Percentiles rank a stretch among this genome's conserved stretches.
phyloP scores from a whole-genome alignment of 2,113 vertebrate genomes.

The Micromys minutus region DNA sequence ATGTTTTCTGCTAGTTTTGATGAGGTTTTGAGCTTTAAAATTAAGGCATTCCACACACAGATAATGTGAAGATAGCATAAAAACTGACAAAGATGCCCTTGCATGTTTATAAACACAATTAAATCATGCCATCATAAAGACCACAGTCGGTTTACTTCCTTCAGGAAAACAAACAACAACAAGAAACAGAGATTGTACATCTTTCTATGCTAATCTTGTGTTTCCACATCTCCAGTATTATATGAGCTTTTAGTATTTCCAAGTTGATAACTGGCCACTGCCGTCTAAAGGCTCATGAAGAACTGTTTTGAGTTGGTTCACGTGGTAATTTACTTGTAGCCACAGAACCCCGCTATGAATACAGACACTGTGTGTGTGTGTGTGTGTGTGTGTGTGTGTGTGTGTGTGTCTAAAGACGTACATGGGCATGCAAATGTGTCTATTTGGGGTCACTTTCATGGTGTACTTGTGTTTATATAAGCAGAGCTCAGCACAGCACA shows the following conservation, averaged over 20 bases:
- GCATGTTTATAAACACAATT: background rate
- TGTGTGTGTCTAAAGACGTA: background rate
- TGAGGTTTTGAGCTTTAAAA: background rate
- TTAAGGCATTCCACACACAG: background rate
- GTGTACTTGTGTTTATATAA: background rate
- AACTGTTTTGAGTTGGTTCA: background rate
- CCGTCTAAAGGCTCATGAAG: background rate
- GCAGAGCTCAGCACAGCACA: background rate
- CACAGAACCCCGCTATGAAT: background rate
- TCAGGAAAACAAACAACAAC: background rate
- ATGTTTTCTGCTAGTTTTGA: background rate
- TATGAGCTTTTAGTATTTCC: background rate
- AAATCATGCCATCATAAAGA: background rate
- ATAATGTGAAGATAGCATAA: background rate
- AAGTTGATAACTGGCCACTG: background rate
- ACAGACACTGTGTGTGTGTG: too few relatives aligned
- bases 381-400: too few relatives aligned
- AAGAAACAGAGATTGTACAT: background rate
- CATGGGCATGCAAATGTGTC: background rate
- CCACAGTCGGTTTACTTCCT: background rate
- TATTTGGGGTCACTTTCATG: background rate
- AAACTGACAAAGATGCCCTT: background rate
- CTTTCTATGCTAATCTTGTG: background rate
- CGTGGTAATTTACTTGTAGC: background rate
- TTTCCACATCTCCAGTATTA: background rate